These are phyloP conservation scores for Diadema setosum DNA, from an alignment of 35 echinoderm and acorn worm species.

Conservation along the genomic window DNA sequence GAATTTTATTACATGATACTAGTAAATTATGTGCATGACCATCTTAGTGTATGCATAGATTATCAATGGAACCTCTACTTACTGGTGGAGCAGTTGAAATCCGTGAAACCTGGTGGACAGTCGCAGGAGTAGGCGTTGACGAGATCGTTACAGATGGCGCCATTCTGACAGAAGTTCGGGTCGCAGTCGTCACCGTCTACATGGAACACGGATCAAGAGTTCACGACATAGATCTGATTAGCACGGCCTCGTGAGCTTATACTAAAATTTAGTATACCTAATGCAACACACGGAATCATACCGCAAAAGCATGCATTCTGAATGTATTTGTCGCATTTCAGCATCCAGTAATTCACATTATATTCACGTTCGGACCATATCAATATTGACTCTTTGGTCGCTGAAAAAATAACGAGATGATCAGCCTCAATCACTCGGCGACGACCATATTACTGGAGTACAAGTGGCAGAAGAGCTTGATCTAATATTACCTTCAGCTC, in stretches of 20 bases:
- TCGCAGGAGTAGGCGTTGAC: slow-evolving; percentile 5
- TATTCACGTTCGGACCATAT: background rate
- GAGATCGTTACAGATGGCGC: slow-evolving; percentile 25
- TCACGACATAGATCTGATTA: background rate
- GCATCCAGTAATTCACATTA: background rate
- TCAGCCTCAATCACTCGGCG: too few relatives aligned
- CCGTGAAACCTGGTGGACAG: slow-evolving; percentile 26
- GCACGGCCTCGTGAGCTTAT: too few relatives aligned
- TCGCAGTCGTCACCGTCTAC: slow-evolving; percentile 8
- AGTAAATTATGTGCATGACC: too few relatives aligned
- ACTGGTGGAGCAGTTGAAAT: slow-evolving; percentile 33
- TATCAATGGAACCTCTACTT: background rate
- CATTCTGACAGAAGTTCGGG: slow-evolving; percentile 49
- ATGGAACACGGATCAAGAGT: background rate
- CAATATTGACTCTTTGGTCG: background rate
- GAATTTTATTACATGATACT: too few relatives aligned
- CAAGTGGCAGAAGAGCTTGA: background rate
- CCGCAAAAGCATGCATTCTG: background rate
- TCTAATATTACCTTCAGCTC: background rate
- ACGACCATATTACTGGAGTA: too few relatives aligned
- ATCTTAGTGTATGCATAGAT: too few relatives aligned
- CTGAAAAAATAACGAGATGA: too few relatives aligned
- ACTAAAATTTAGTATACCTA: background rate
- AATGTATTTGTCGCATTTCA: background rate
- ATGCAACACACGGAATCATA: background rate